Conservation (phyloP, 2,797 vertebrate genomes). For the Allobates femoralis region DNA sequence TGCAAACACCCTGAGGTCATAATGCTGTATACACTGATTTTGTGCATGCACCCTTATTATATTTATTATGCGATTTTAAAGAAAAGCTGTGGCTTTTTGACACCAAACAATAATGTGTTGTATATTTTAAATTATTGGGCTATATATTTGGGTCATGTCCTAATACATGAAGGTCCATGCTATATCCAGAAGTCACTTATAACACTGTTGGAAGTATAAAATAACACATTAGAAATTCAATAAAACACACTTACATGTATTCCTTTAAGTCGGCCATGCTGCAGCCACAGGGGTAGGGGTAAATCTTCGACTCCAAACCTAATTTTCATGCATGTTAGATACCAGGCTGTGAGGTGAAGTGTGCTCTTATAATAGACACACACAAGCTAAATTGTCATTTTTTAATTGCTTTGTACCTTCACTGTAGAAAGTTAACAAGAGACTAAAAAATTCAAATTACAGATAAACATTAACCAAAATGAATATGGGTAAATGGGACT, state of each 20-base stretch:
- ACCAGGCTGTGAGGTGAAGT: conserved; percentile 22
- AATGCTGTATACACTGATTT: no score
- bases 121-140: no score
- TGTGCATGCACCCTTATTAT: no score
- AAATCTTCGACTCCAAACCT: conserved; percentile 14
- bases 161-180: no score
- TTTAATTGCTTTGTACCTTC: conserved; percentile 57
- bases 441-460: conserved; percentile 54
- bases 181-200: background rate
- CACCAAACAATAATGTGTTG: no score
- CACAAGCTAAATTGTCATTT: conserved; percentile 44
- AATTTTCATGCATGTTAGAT: conserved; percentile 48
- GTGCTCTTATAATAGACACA: conserved; percentile 45
- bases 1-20: no score
- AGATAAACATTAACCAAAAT: conserved; percentile 58
- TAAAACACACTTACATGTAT: background rate
- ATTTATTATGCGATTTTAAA: no score
- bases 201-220: background rate
- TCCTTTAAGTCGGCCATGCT: no score
- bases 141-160: no score
- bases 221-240: background rate
- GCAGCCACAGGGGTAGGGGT: conserved; percentile 23
- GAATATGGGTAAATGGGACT: conserved; percentile 11
- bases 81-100: no score
- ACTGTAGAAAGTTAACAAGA: conserved; percentile 33